A percentile compares a stretch with the other conserved stretches of the same genome.
phyloP scores from a whole-genome alignment of 2,113 vertebrate species.

The Perca flavescens region DNA sequence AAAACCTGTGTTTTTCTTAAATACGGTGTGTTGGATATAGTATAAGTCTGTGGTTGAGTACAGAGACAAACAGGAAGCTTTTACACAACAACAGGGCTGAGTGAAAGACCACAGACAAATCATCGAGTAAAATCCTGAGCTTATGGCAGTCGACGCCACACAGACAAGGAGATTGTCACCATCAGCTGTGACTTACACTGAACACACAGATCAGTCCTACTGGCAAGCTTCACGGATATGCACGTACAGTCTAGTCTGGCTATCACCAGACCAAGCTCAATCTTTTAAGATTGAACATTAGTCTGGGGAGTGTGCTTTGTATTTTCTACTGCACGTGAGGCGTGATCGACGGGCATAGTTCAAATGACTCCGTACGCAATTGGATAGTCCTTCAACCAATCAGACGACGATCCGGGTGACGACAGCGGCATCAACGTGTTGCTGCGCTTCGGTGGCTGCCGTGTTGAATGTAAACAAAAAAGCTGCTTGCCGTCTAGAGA shows the following conservation, averaged over 20 bases:
- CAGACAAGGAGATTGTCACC: neutral
- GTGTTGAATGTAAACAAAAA: too few relatives aligned
- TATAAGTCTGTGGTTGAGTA: slow-evolving; percentile 43
- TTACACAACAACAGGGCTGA: slow-evolving; percentile 64
- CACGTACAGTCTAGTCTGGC: neutral
- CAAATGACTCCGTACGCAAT: too few relatives aligned
- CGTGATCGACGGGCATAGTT: too few relatives aligned
- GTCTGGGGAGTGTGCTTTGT: too few relatives aligned
- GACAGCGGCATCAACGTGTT: too few relatives aligned
- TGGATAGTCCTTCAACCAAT: too few relatives aligned
- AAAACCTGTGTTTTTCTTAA: slow-evolving; percentile 55
- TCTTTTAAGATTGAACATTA: too few relatives aligned
- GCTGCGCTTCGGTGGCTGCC: too few relatives aligned
- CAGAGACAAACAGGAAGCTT: slow-evolving; percentile 44
- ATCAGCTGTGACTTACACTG: neutral
- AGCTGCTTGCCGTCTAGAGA: too few relatives aligned
- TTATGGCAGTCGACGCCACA: slow-evolving; percentile 41
- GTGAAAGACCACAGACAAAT: slow-evolving; percentile 64
- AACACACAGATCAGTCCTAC: neutral
- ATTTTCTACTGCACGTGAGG: too few relatives aligned
- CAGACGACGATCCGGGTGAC: too few relatives aligned
- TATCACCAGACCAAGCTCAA: too few relatives aligned
- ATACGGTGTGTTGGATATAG: slow-evolving; percentile 30
- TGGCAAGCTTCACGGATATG: neutral
- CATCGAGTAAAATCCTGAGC: slow-evolving; percentile 25